Conservation (phyloP, 2,888 invertebrate genomes). For the Cheilosia vernalis region DNA sequence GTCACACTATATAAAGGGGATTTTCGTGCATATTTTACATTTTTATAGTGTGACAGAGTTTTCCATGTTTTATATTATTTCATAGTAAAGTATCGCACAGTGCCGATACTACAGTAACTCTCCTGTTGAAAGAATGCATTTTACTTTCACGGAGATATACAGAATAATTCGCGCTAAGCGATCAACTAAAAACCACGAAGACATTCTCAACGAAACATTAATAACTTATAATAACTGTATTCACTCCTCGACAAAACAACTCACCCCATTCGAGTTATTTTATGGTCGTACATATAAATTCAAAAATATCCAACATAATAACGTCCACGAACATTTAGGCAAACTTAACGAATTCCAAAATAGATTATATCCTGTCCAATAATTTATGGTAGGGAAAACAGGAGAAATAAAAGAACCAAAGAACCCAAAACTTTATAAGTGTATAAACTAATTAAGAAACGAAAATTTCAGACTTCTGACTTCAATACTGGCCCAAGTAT, state of each 20-base stretch:
- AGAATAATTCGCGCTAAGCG: conserved; percentile 9
- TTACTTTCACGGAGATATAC: conserved; percentile 7
- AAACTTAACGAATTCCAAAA: conserved; percentile 16
- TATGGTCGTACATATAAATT: conserved; percentile 1
- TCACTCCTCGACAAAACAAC: not conserved
- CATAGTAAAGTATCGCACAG: no score
- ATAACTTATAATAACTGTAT: not conserved
- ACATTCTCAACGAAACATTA: not conserved
- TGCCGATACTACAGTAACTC: no score
- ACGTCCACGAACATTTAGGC: not conserved
- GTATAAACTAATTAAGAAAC: no score
- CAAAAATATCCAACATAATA: not conserved
- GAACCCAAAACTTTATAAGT: no score
- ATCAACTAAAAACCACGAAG: conserved; percentile 9
- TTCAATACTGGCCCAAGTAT: no score
- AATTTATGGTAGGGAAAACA: conserved; percentile 31
- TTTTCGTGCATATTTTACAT: no score
- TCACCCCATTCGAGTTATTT: not conserved
- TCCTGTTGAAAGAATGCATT: conserved; percentile 18
- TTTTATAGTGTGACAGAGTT: no score
- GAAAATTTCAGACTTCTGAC: no score
- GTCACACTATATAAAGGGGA: no score
- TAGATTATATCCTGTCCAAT: not conserved
- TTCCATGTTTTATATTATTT: no score
- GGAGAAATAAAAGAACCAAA: conserved; percentile 31